Evolutionary conservation across 2,797 vertebrate genomes (phyloP), one percentile per base, ranked within the genome.

Genomic region (Nasua narica): DNA sequence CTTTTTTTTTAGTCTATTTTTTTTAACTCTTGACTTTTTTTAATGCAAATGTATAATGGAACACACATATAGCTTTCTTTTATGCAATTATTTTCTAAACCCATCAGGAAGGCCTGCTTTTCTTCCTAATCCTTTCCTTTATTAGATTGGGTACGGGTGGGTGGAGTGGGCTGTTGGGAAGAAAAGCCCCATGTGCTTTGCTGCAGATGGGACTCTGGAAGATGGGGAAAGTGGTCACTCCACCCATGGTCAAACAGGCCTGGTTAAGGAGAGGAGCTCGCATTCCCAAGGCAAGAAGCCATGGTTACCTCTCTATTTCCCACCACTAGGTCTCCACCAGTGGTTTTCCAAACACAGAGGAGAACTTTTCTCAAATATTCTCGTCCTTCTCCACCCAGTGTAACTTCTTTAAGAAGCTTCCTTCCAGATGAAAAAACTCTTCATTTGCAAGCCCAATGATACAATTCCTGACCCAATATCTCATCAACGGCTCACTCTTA

Each of bases 31-130:
- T 95, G 83, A 77, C 19, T 96, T 84, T 90, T 96, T 50, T 62
- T 7, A 43, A 56, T 93, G 77, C 76, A 95, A 94, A 95, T 87
- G 32, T 72, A 74, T 81, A 91, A 69, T 84, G 65, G 93, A 92
- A 87, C 65, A 93, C 40, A 8, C 52, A 43, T 9, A 96, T 27
- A 79, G 95, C 43, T 95, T 94, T 93, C 56, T 91, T 84, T 70
- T 79, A n/a, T 60, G 65, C 88, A 91, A 62, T 92, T 96, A 89
- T 90, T 97, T 95, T 77, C 65, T 77, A 89, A 91, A 87, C 65
- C 76, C 91, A 82, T 37, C 52, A 77, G 78, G 72, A 58, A 58
- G 72, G 32, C 3, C 54, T n/a, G 32, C 74, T 95, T 95, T 56
- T 88, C 56, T 96, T 72, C 6, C 11, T 89, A 43, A 96, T 81